Evolutionary conservation across 2,113 vertebrate genomes (phyloP).

Genomic region (Tonatia bakeri): DNA sequence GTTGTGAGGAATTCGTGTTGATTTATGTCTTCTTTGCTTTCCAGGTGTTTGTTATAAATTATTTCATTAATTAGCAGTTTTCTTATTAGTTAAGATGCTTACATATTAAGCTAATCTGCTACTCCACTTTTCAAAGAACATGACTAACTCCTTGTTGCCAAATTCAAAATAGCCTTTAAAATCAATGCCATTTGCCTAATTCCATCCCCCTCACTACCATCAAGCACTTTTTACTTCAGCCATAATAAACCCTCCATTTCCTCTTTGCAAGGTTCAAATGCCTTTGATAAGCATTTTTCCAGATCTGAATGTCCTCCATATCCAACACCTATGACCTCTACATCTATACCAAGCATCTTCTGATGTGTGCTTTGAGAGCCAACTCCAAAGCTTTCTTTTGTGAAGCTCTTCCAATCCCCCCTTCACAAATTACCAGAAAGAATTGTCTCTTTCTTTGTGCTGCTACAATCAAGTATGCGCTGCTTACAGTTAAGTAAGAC

Average conservation of each 20-base stretch:
- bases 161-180: neutral
- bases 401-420: neutral
- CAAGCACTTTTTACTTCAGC: neutral
- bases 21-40: neutral
- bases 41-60: neutral
- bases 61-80: neutral
- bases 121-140: neutral
- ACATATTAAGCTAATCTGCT: neutral
- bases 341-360: neutral
- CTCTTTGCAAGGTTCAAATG: neutral
- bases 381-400: neutral
- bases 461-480: neutral
- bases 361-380: neutral
- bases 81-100: neutral
- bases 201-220: neutral
- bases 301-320: neutral
- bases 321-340: neutral
- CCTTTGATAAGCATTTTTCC: neutral
- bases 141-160: neutral
- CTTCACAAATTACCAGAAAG: neutral
- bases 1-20: neutral
- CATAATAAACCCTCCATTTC: neutral
- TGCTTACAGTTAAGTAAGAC: neutral
- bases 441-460: neutral
- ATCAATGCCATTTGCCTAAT: neutral